Conservation (phyloP, 2,797 vertebrate species). For the Crenuchus spilurus region DNA sequence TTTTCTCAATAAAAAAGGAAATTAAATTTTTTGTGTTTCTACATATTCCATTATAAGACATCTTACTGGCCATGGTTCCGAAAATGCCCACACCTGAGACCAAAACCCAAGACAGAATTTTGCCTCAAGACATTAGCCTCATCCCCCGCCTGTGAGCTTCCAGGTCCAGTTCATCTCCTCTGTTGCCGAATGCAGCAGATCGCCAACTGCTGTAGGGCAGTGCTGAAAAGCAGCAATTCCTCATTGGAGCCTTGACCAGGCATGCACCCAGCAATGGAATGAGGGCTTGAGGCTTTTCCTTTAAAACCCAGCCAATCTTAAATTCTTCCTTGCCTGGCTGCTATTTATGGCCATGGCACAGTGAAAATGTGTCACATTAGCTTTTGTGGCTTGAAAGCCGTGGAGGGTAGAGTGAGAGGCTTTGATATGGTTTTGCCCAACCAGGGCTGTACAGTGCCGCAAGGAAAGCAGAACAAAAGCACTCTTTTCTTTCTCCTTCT, state of each 20-base stretch:
- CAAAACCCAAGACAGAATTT: neutral
- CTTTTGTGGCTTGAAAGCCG: constrained; percentile 25
- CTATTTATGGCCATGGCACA: constrained; percentile 25
- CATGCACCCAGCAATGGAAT: constrained; percentile 16
- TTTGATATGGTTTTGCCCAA: constrained; percentile 13
- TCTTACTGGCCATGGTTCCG: neutral
- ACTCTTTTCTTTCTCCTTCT: neutral
- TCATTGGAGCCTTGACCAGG: neutral
- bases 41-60: neutral
- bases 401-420: constrained; percentile 4
- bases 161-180: neutral
- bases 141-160: neutral
- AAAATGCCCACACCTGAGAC: no score
- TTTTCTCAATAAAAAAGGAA: no score
- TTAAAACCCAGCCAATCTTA: constrained; percentile 28
- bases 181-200: neutral
- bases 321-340: constrained; percentile 14
- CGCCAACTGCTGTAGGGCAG: constrained; percentile 1
- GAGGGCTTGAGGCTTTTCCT: constrained; percentile 22
- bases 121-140: neutral
- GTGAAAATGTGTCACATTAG: constrained; percentile 38
- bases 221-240: neutral
- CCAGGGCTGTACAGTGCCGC: neutral
- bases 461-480: constrained; percentile 3
- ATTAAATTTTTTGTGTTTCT: no score